A percentile compares a stretch with the other conserved stretches of the same genome.
Evolutionary conservation across 2,888 invertebrate species (phyloP).

Genomic region (Leucozona laternaria): DNA sequence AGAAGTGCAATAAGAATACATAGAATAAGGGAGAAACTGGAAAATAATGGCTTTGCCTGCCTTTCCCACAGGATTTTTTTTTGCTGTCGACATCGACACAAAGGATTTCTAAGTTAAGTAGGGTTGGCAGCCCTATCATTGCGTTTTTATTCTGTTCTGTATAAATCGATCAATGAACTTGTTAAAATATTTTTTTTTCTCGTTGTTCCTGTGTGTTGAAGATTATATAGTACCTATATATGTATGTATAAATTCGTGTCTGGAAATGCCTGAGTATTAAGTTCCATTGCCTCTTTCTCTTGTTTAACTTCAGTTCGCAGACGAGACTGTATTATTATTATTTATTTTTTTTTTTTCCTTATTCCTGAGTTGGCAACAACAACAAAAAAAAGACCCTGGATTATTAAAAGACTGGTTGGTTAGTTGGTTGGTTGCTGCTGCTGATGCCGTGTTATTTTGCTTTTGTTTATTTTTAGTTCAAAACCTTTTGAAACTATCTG

Average conservation of each 20-base stretch:
- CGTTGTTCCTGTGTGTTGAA: constrained; percentile 16
- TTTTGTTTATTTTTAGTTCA: constrained; percentile 51
- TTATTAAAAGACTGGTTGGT: constrained; percentile 48
- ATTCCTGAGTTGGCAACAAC: constrained; percentile 20
- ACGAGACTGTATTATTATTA: constrained; percentile 51
- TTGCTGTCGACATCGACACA: constrained; percentile 21
- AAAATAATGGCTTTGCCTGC: constrained; percentile 6
- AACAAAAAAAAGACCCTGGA: constrained; percentile 39
- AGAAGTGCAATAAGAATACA: constrained; percentile 35
- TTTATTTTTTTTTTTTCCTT: constrained; percentile 35
- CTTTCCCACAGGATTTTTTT: constrained; percentile 22
- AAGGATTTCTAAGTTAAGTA: constrained; percentile 51
- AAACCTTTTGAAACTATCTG: constrained; percentile 38
- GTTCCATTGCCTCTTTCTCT: constrained; percentile 55
- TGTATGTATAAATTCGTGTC: constrained; percentile 5
- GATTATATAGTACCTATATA: not conserved
- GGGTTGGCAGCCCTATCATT: constrained; percentile 58
- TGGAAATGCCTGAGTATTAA: constrained; percentile 44
- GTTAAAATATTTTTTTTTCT: constrained; percentile 33
- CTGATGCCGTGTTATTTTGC: constrained; percentile 21
- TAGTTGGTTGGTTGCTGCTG: constrained; percentile 25
- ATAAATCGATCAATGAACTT: constrained; percentile 74
- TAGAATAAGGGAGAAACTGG: constrained; percentile 24
- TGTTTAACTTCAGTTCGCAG: constrained; percentile 7
- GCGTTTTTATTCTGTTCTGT: constrained; percentile 33